Base-by-base conservation (phyloP, 2,888 invertebrate species). In the Himalopsyche anomala region DNA sequence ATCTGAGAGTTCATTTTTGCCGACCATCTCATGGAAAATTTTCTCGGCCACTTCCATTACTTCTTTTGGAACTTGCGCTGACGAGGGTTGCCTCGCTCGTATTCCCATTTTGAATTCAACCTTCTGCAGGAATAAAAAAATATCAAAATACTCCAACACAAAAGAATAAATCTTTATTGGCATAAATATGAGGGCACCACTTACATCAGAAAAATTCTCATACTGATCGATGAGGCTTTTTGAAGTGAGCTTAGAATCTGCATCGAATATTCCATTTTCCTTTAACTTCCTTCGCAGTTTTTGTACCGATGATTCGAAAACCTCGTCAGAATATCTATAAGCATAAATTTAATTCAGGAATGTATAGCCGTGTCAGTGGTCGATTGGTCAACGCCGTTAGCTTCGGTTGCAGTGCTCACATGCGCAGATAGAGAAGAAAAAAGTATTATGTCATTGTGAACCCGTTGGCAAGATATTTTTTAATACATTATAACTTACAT, bases 201-300 rank as follows among this genome's bases (percentile, higher is more conserved):
- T 55, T n/a, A 40, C 51, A 82, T 82, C 51, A 82, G 45, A 38
- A 40, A 54, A 80, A 4, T 28, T 19, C 36, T 55, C 54, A 36
- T 82, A 82, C 15, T 54, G 54, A 9, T 82, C 82, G 38, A 19
- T 55, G 15, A 45, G 38, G 82, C 38, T 82, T 54, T 82, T n/a
- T 19, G 40, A 55, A 40, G 19, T 54, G 11, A 40, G 38, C 38
- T 51, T 54, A 54, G 36, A 36, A 19, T 69, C 69, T 69, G 69
- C 36, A 45, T 79, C 74, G 38, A 85, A 81, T 55, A 69, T 51
- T 54, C 15, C 36, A 79, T 83, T 80, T 38, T 38, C 82, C 74
- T 82, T 80, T 45, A 84, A 28, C 42, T 36, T 19, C 40, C 42
- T 89, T 85, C 62, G 80, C 42, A 84, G 55, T 69, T 81, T 86